These are phyloP conservation scores for Netelia virgata DNA, from an alignment of 2,888 invertebrate genomes.

Conservation along the genomic window DNA sequence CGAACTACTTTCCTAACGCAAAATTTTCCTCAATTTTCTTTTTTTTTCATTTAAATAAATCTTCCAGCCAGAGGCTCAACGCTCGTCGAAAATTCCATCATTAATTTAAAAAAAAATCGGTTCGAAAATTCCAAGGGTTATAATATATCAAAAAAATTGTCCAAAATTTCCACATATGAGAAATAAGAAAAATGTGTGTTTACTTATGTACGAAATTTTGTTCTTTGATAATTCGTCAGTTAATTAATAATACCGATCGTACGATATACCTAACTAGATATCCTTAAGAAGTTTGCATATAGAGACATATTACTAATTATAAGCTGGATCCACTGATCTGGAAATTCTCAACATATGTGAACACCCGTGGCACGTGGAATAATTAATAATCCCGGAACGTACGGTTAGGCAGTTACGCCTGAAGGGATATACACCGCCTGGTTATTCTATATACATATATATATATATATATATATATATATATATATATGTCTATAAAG, in stretches of 20 bases:
- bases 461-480: neutral
- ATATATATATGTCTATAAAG: neutral
- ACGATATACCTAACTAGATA: neutral
- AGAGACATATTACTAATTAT: neutral
- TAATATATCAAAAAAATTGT: too few relatives aligned
- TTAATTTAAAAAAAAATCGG: too few relatives aligned
- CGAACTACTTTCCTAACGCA: neutral
- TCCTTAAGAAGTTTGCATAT: neutral
- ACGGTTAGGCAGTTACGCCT: constrained; percentile 28
- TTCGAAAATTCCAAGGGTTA: too few relatives aligned
- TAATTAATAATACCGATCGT: neutral
- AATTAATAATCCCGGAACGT: constrained; percentile 36
- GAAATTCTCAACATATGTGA: constrained; percentile 34
- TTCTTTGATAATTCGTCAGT: too few relatives aligned
- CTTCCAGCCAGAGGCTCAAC: too few relatives aligned
- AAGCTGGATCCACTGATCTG: constrained; percentile 38
- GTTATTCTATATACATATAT: neutral
- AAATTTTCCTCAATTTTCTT: neutral
- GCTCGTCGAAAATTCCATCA: too few relatives aligned
- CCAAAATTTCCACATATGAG: too few relatives aligned
- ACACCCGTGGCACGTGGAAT: constrained; percentile 32
- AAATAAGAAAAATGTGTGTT: too few relatives aligned
- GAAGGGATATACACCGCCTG: constrained; percentile 32
- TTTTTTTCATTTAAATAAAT: neutral
- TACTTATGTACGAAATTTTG: too few relatives aligned